Evolutionary conservation across 2,113 vertebrate species (phyloP).

Genomic region (Antigone vipio): DNA sequence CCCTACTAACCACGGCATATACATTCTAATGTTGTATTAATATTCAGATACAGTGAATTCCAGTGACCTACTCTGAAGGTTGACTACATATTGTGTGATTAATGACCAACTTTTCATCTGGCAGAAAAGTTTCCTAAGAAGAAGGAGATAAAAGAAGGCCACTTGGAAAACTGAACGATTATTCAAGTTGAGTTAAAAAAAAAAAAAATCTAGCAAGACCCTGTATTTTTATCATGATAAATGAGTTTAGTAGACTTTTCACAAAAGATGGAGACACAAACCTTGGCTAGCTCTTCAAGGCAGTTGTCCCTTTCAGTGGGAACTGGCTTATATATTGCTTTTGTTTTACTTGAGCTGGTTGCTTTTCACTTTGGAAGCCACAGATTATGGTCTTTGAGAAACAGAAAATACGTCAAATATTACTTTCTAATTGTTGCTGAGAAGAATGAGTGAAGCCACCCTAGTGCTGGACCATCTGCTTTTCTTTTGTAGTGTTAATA

Average conservation of each 20-base stretch:
- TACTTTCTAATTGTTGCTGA: not conserved
- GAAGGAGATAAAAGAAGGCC: not conserved
- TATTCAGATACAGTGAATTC: not conserved
- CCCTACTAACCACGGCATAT: not conserved
- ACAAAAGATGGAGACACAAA: not conserved
- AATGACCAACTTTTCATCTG: not conserved
- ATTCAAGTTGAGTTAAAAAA: not conserved
- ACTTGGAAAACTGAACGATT: not conserved
- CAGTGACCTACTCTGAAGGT: not conserved
- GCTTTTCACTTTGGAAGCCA: not conserved
- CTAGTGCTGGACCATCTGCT: not conserved
- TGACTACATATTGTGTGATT: not conserved
- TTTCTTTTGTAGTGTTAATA: not conserved
- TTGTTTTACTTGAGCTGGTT: not conserved
- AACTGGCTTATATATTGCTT: accelerated
- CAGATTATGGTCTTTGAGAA: not conserved
- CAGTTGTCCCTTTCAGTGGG: not conserved
- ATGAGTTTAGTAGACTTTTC: not conserved
- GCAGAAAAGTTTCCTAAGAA: not conserved
- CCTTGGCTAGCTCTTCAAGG: not conserved
- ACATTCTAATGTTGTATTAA: not conserved
- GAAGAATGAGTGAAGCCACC: not conserved
- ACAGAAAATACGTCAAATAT: not conserved
- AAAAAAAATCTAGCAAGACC: not conserved
- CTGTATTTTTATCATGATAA: not conserved